A percentile compares a stretch with the other conserved stretches of the same genome.
These are phyloP conservation scores for Ectobius pallidus DNA, from an alignment of 2,888 invertebrate species.

Conservation along the genomic window DNA sequence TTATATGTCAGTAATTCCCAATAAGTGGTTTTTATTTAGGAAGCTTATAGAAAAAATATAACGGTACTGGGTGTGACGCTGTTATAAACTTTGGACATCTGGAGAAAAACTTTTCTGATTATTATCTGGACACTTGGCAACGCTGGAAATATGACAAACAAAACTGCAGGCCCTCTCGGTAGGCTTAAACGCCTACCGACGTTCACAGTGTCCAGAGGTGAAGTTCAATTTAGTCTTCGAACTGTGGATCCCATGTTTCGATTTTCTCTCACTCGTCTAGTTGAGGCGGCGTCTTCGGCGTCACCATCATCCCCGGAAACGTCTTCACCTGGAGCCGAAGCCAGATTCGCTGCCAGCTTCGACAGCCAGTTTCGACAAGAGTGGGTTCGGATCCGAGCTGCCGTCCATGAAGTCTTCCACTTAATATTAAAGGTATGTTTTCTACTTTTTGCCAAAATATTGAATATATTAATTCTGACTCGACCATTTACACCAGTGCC, in stretches of 20 bases:
- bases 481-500: too few species aligned
- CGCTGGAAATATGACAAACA: background rate
- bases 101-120: too few species aligned
- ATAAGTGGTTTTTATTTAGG: too few species aligned
- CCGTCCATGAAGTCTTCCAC: slow-evolving; percentile 28
- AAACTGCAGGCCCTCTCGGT: slow-evolving; percentile 8
- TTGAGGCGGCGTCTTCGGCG: slow-evolving; percentile 7
- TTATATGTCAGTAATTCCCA: too few species aligned
- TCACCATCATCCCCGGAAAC: background rate
- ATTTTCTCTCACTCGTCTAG: slow-evolving; percentile 39
- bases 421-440: slow-evolving; percentile 32
- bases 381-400: slow-evolving; percentile 29
- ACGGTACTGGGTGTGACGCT: too few species aligned
- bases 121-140: too few species aligned
- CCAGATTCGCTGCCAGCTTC: slow-evolving; percentile 29
- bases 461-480: too few species aligned
- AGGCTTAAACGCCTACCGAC: slow-evolving; percentile 38
- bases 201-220: slow-evolving; percentile 33
- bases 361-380: slow-evolving; percentile 36
- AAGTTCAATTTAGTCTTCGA: slow-evolving; percentile 28
- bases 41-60: too few species aligned
- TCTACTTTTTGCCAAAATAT: too few species aligned
- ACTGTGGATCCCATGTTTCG: slow-evolving; percentile 36
- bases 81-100: too few species aligned
- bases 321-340: slow-evolving; percentile 26